Base-by-base conservation (phyloP, 1,140 invertebrate genomes). In the Drosophila willistoni region DNA sequence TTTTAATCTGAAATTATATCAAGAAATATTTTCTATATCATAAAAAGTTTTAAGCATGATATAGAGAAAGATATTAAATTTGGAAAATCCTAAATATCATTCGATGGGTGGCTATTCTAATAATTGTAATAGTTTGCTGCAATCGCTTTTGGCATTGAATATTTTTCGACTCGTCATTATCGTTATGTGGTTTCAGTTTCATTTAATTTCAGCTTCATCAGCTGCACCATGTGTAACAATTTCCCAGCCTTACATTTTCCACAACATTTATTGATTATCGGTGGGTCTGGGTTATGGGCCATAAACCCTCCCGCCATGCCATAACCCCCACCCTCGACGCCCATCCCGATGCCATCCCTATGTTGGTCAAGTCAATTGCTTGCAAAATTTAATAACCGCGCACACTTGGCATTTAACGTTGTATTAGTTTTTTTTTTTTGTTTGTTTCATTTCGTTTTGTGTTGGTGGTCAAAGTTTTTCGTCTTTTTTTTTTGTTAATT, bases 211-310 rank as follows among this genome's bases (percentile, higher is more conserved):
- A 51, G 65, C 66, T 59, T 64, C 64, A 81, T 82, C 83, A 86
- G 68, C 82, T 82, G 82, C 75, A 67, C 76, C 65, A 74, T 83
- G 73, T 73, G 77, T 79, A 79, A 71, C 68, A 72, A 89, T 80
- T 89, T 80, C 77, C 73, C 83, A 87, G 70, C 71, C 64, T 65
- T 77, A 73, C 60, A 79, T 77, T 89, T 87, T 81, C 77, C 77
- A 80, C 73, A 80, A 78, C 84, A 78, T 84, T 87, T 87, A 87
- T 87, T 73, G 84, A 87, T 87, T 87, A 84, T 87, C 74, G 84
- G 74, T 19, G 9, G 61, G 63, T 69, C 47, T 42, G 39, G 65
- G 51, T 47, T 47, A 36, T 36, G 41, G 56, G 33, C 57, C 59
- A 39, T 19, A 47, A 60, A 64, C 55, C 56, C 61, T 34, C 39